Base-by-base conservation (phyloP, 1,140 invertebrate species). In the Bombus picipes region DNA sequence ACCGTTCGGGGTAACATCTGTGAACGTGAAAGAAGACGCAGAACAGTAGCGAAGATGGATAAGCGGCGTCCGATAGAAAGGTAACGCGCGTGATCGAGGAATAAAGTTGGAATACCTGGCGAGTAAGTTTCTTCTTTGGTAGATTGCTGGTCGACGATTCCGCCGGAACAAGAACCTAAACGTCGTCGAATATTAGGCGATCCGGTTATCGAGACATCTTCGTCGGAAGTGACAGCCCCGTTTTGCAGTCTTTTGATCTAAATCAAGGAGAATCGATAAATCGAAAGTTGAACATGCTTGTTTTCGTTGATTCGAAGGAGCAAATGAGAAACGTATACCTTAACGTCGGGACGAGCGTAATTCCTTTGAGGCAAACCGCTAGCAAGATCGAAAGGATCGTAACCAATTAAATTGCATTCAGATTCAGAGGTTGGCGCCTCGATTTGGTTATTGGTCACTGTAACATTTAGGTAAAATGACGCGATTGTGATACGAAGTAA, bases 1-100 rank as follows among this genome's bases (percentile, higher is more conserved):
- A 32, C 98, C 98, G 88, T 98, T 98, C 62, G 98, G 98, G 1
- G 98, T 98, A 37, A 98, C 97, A 92, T 98, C 98, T 97, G 91
- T 10, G 15, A 34, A 25, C 32, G 15, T 32, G 32, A 57, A 5
- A 5, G 25, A 72, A 68, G 47, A 53, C 5, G 28, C 12, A 25
- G n/a, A 43, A 18, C 15, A 22, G 0, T 12, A 12, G 25, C 22
- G 22, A 41, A 13, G 28, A 25, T 25, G 9, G 18, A 22, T 6
- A 57, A 1, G 32, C 8, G 0, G 15, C 5, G 47, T n/a, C 4
- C 28, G 59, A 59, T 59, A 10, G 57, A 28, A 28, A 12, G 10
- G 57, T 22, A 53, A 53, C 15, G 65, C 6, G n/a, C 15, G n/a
- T 1, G n/a, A 34, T 66, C 1, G 15, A 1, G 15, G n/a, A 28